phyloP scores from a whole-genome alignment of 2,113 vertebrate species.

The Malurus cyaneus region DNA sequence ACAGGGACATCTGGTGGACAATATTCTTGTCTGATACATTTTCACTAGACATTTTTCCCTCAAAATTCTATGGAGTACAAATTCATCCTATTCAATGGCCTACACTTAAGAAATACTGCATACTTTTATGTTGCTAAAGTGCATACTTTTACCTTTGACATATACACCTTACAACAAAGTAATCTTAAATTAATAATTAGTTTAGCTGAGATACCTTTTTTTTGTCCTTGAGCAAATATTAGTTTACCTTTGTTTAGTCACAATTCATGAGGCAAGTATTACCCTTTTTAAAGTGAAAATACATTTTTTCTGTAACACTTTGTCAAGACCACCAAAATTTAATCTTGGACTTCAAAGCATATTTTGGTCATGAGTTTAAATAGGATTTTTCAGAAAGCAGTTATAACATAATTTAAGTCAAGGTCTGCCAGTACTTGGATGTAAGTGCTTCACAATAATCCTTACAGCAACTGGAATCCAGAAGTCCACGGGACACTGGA shows the following conservation, averaged over 20 bases:
- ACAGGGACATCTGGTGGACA: constrained; percentile 75
- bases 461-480: not conserved
- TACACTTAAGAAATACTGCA: not conserved
- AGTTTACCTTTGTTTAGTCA: not conserved
- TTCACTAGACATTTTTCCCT: not conserved
- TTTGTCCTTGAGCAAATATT: not conserved
- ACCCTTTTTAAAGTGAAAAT: not conserved
- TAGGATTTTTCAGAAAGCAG: not conserved
- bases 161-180: not conserved
- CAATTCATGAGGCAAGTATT: not conserved
- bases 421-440: not conserved
- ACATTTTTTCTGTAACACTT: not conserved
- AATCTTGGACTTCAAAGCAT: not conserved
- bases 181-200: not conserved
- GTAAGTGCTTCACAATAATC: not conserved
- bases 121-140: not conserved
- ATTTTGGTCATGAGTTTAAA: not conserved
- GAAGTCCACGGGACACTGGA: not conserved
- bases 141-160: not conserved
- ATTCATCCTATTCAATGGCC: not conserved
- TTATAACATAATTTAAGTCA: not conserved
- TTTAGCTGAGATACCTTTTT: not conserved
- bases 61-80: not conserved
- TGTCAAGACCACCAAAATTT: not conserved
- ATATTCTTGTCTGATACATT: not conserved